Base-by-base conservation (phyloP, 2,113 vertebrate species). In the Trichechus manatus region DNA sequence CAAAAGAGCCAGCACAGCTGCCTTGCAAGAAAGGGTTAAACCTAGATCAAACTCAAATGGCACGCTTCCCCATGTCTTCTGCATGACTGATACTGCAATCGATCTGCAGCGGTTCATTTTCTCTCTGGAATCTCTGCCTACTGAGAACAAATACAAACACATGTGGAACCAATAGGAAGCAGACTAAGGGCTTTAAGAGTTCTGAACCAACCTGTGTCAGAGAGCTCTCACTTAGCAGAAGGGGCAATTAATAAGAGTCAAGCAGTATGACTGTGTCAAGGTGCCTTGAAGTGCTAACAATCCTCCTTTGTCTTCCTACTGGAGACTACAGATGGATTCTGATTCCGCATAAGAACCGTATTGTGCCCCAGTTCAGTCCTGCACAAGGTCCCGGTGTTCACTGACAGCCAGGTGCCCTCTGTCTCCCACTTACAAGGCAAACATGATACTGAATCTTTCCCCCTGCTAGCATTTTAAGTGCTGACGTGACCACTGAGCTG, bases 121-220 rank as follows among this genome's bases (percentile, higher is more conserved):
- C 98, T 98, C 95, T 97, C 98, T 98, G 98, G 98, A 99, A 99
- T 99, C 98, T 98, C 95, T 98, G 97, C 98, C 98, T 98, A 98
- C 98, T 99, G 98, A 99, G 98, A 98, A 99, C 98, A 99, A 99
- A 99, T 91, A 98, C 98, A 99, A 99, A 99, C 98, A 99, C 98
- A 99, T 99, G 98, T 99, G 99, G 98, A 99, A 99, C 99, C 98
- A 98, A 99, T 98, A 99, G 98, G 98, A 99, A 98, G 98, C 98
- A 99, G 98, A 98, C 97, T 93, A 97, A 98, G 96, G 98, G 98
- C 94, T 98, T 98, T 98, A 98, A 98, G 97, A 98, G 98, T 39
- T 4, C 97, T 91, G 96, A 98, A 98, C 98, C 98, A 98, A 98
- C 98, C 98, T 98, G 98, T 98, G 98, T 98, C 98, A 98, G 97